Conservation (phyloP, 92 coral and sea anemone species). For the Zoanthus gigantus region DNA sequence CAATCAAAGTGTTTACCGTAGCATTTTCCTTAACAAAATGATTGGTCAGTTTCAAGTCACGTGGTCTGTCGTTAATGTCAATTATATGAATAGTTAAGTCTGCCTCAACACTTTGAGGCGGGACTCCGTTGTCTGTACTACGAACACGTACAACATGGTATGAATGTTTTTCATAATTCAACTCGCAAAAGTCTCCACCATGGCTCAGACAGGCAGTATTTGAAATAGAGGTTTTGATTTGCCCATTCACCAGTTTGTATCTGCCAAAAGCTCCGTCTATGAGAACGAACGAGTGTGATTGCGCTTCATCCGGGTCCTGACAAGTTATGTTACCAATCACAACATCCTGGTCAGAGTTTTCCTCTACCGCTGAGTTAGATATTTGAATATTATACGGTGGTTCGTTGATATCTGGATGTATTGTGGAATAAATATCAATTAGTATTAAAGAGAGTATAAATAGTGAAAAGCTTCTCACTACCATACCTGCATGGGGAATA, state of each 20-base stretch:
- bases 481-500: no score
- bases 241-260: slow-evolving; percentile 77
- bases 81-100: slow-evolving; percentile 70
- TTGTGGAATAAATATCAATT: neutral
- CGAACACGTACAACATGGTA: slow-evolving; percentile 85
- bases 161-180: slow-evolving; percentile 81
- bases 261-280: slow-evolving; percentile 81
- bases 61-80: slow-evolving; percentile 96
- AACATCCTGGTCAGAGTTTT: slow-evolving; percentile 79
- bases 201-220: slow-evolving; percentile 73
- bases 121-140: slow-evolving; percentile 88
- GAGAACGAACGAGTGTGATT: slow-evolving; percentile 78
- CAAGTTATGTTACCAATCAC: slow-evolving; percentile 73
- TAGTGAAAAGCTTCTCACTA: neutral
- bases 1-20: slow-evolving; percentile 73
- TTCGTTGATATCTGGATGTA: slow-evolving; percentile 86
- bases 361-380: slow-evolving; percentile 69
- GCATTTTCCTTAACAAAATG: slow-evolving; percentile 88
- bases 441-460: neutral
- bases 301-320: slow-evolving; percentile 86
- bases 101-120: slow-evolving; percentile 71
- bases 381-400: slow-evolving; percentile 74
- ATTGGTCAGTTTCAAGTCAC: slow-evolving; percentile 80
- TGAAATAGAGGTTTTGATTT: slow-evolving; percentile 73
- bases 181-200: slow-evolving; percentile 85